Evolutionary conservation across 2,888 invertebrate species (phyloP), one percentile per base, ranked within the genome.

Genomic region (Cistogaster globosa): DNA sequence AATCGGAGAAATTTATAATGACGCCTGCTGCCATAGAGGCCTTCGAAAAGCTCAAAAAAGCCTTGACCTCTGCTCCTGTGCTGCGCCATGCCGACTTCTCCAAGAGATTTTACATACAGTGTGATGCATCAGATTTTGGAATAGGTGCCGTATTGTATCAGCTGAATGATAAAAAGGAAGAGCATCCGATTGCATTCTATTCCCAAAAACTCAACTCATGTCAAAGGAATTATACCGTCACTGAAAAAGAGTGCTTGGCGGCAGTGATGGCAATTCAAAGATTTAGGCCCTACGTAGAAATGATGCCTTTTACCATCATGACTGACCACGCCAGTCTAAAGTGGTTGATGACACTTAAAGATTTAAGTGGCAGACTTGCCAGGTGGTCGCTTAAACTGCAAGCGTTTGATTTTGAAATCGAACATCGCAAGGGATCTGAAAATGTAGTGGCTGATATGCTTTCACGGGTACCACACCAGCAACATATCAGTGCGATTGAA

Each of bases 321-420:
- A 68, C 68, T 2, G 68, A 68, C 53, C 68, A 68, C 20, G 68
- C 55, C 2, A 68, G 68, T 18, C 53, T 68, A 2, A 68, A 53
- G 26, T 68, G 68, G 68, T 20, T 68, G 20, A 68, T 68, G 68
- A n/a, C 53, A 0, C n/a, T 68, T 8, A 32, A 32, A 12, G 68
- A 68, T 36, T 20, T 68, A 8, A 68, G n/a, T 11, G 68, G 68
- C 3, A 53, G 68, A 53, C 18, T 68, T 2, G 68, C 68, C 16
- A 26, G 53, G 6, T 68, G 55, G 68, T 22, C 68, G 11, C 18
- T 68, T 2, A 36, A 53, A 36, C 36, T 68, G 6, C 68, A 68
- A 36, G 36, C 18, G 14, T 68, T 51, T 53, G 53, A 68, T 22
- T 68, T 68, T 18, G 16, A 68, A 4, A 68, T 68, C 6, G 53